Conservation (phyloP, 2,113 vertebrate species). For the Zonotrichia leucophrys region DNA sequence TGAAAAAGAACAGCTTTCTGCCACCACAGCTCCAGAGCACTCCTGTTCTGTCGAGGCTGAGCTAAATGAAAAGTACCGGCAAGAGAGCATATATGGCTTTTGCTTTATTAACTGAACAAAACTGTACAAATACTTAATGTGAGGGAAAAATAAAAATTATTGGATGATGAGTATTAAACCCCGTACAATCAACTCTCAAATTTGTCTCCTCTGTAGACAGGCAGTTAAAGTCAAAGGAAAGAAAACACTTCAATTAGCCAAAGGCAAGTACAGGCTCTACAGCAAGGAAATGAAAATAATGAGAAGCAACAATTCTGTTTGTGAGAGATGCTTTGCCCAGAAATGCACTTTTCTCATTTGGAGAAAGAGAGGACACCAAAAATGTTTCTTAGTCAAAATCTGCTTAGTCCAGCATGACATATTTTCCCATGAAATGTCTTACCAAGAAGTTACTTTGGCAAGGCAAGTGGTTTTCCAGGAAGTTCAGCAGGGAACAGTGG, state of each 20-base stretch:
- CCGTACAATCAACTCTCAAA: neutral
- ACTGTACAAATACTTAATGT: neutral
- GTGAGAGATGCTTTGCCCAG: neutral
- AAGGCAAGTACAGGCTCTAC: neutral
- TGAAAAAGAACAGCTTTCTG: neutral
- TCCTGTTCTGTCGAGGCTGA: neutral
- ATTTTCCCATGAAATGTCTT: neutral
- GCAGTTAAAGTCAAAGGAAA: neutral
- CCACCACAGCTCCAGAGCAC: neutral
- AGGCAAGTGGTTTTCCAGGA: neutral
- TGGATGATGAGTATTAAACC: neutral
- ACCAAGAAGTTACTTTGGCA: neutral
- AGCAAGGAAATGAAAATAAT: neutral
- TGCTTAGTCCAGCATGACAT: neutral
- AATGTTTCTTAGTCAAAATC: neutral
- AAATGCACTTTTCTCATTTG: neutral
- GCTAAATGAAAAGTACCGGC: neutral
- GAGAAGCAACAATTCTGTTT: neutral
- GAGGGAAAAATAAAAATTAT: neutral
- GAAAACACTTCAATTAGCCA: neutral
- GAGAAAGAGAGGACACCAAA: neutral
- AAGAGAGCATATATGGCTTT: neutral
- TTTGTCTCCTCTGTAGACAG: neutral
- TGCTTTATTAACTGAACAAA: neutral
- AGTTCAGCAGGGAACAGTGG: neutral